Evolutionary conservation across 2,888 invertebrate species (phyloP), one percentile per base, ranked within the genome.

Genomic region (Carterocephalus palaemon): DNA sequence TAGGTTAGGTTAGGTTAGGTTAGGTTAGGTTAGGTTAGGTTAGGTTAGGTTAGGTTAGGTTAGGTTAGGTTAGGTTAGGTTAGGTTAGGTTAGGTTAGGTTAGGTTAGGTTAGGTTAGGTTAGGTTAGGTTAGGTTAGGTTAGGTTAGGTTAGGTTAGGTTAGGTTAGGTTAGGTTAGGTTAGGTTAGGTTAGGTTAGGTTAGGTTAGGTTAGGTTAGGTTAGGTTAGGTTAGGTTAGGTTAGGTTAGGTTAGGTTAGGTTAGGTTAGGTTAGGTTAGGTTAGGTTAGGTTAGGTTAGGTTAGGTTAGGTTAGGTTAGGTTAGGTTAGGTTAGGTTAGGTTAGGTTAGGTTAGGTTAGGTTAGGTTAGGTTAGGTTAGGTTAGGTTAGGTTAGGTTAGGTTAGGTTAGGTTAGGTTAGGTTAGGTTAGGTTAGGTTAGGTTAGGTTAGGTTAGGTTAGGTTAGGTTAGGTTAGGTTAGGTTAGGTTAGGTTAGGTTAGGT

Each of bases 161-260:
- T 52, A 58, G 61, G 56, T 60, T 52, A 57, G 60, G 57, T 60
- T 54, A 19, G 19, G 19, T 19, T 19, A 19, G 62, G 63, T 64
- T 61, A 56, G 58, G 55, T 56, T 60, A 57, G 60, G 59, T 62
- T 62, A 60, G 62, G 61, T 63, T 61, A 60, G 59, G 59, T 59
- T 59, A 51, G 54, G 53, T 54, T 56, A 48, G 54, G 53, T 54
- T 56, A 52, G 54, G 53, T 54, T 54, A 54, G 57, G 59, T 62
- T 53, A 55, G 59, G 62, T 66, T 64, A 59, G 66, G 64, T 66
- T 62, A 60, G 66, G 66, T 66, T 61, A 61, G 66, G 64, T 64
- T 59, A 56, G 65, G 64, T 65, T 63, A 60, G 64, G 64, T 66
- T 63, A 61, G 65, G 64, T 67, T 62, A 60, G 63, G 59, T 64